Evolutionary conservation across 2,888 invertebrate genomes (phyloP), one percentile per base, ranked within the genome.

Genomic region (Hedya salicella): DNA sequence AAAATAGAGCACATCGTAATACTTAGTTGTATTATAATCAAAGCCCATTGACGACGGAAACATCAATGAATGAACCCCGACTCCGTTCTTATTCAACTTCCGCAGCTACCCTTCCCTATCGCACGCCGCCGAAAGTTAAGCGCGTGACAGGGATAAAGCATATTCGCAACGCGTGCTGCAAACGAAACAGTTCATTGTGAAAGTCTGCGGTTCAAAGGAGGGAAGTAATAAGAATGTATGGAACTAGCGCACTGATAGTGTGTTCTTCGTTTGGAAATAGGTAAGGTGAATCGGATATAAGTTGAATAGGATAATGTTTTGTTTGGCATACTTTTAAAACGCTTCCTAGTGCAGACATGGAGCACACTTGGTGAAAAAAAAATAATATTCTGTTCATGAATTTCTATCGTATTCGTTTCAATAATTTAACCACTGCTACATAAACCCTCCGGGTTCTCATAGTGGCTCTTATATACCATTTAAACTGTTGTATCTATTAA

Each of bases 1-100:
- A 16, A 56, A 30, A 42, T 16, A 40, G 25, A 30, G 40, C 11
- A 54, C 21, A 16, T 36, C 60, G 66, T 65, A 60, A 61, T 54
- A 62, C 48, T 54, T 62, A 64, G 63, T 63, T 60, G 60, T 65
- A 60, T 60, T 53, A 49, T 66, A 66, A 66, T 66, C 66, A 66
- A 52, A 62, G 70, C 61, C 75, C 81, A 82, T 83, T 84, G 78
- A 82, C 77, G 76, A 77, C 82, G 82, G 81, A 83, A 85, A 85
- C 81, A 78, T 85, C 82, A 86, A 87, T 89, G 89, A 88, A 88
- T 84, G 85, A 82, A 79, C 78, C 78, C 80, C 78, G 77, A 72
- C 78, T 78, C 78, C 85, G 87, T 87, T 87, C 87, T 87, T 82
- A 78, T 79, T 79, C 71, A 67, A 80, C 80, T 88, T 89, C 89